Percentiles rank a stretch among this genome's conserved stretches.
Evolutionary conservation across 2,888 invertebrate species (phyloP).

Genomic region (Papilio protenor): DNA sequence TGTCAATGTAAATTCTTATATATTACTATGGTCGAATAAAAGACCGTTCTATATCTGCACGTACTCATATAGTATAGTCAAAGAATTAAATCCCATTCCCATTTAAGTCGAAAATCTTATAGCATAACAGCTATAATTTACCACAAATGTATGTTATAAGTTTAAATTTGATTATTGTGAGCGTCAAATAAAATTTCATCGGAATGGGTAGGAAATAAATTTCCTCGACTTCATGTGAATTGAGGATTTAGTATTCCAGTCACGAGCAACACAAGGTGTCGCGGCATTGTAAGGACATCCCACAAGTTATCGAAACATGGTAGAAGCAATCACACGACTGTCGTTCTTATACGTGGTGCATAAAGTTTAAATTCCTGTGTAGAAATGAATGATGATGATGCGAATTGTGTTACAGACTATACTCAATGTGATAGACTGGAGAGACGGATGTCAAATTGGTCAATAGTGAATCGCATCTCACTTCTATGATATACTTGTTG

Average conservation of each 20-base stretch:
- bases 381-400: not conserved
- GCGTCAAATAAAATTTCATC: not conserved
- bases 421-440: slow-evolving; percentile 22
- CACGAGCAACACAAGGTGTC: slow-evolving; percentile 36
- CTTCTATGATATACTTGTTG: not conserved
- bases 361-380: slow-evolving; percentile 5
- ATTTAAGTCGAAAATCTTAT: not conserved
- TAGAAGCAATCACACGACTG: not conserved
- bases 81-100: not conserved
- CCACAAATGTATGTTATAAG: not conserved
- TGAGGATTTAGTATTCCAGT: slow-evolving; percentile 27
- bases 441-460: slow-evolving; percentile 16
- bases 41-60: slow-evolving; percentile 9
- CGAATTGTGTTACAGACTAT: slow-evolving; percentile 1
- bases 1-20: not conserved
- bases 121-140: not conserved
- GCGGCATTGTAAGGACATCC: slow-evolving; percentile 15
- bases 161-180: not conserved
- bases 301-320: not conserved
- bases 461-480: slow-evolving; percentile 28
- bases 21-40: slow-evolving; percentile 13
- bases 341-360: not conserved
- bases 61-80: not conserved
- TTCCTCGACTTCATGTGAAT: not conserved
- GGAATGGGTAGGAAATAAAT: not conserved